Base-by-base conservation (phyloP, 2,113 vertebrate species). In the Corvus hawaiiensis region DNA sequence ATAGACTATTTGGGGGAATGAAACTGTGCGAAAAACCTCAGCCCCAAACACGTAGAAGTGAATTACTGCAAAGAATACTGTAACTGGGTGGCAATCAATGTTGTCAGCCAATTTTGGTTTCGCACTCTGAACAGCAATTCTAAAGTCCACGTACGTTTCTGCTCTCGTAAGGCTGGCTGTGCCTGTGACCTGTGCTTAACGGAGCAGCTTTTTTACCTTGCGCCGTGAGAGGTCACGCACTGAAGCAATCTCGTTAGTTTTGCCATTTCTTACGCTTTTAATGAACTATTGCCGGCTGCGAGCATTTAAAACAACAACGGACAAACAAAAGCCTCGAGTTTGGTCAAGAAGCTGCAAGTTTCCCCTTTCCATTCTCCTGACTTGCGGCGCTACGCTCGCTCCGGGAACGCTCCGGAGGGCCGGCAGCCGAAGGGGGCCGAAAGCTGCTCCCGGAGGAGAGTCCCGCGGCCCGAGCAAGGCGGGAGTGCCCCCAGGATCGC, bases 121-220 rank as follows among this genome's bases (percentile, higher is more conserved):
- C 6, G 48, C 19, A 5, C 33, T 30, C 30, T 2, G 5, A 56
- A 1, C 16, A 41, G 41, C 61, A 46, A 1, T 7, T 33, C 61
- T 1, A 3, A 12, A 56, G 22, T 44, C 20, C n/a, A 3, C 3
- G 0, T 2, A 8, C 7, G 2, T 8, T 14, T 2, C 3, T 6
- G 4, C 22, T 33, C 26, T 4, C 5, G 0, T 0, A 1, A 4
- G 14, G 3, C 0, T 3, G 20, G 4, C 3, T 7, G 17, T 2
- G 1, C 33, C 20, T 1, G 9, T 1, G 13, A 48, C 24, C n/a
- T 16, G 26, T 1, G 48, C 33, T 2, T 2, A 27, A 17, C 23
- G 8, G 3, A 10, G 76, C 58, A 11, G 39, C 35, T 21, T 6
- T 20, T 15, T 5, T 8, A 8, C 37, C 33, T 13, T 2, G 16